These are phyloP conservation scores for Zaprionus africanus DNA, from an alignment of 1,140 invertebrate species.

Conservation along the genomic window DNA sequence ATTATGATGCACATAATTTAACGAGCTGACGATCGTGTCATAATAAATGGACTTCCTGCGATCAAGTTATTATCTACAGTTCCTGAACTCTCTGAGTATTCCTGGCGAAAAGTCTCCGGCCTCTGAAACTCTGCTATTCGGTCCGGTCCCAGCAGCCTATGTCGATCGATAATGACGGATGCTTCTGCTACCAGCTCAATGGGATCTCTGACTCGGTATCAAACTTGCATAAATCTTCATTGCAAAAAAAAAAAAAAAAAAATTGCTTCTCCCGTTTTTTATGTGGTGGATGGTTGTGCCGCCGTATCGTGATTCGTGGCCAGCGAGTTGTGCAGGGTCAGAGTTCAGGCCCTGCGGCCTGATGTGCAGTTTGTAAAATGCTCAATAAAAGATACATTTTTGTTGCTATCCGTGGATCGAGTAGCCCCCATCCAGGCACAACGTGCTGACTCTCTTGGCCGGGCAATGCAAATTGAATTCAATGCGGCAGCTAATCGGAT, in stretches of 20 bases:
- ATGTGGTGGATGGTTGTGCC: slow-evolving; percentile 23
- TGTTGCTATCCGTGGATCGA: slow-evolving; percentile 44
- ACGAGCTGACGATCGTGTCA: slow-evolving; percentile 67
- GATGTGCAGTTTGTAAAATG: slow-evolving; percentile 79
- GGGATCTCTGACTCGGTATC: slow-evolving; percentile 29
- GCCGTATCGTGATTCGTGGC: slow-evolving; percentile 59
- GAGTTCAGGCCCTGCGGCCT: slow-evolving; percentile 72
- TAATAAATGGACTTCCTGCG: slow-evolving; percentile 74
- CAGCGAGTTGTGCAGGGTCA: slow-evolving; percentile 59
- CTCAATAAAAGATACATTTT: slow-evolving; percentile 77
- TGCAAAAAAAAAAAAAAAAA: slow-evolving; percentile 11
- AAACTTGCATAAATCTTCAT: slow-evolving; percentile 71
- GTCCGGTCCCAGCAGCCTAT: slow-evolving; percentile 46
- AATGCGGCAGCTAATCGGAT: slow-evolving; percentile 24
- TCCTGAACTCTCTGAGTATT: slow-evolving; percentile 37
- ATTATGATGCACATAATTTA: slow-evolving; percentile 4
- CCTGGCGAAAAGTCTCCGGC: slow-evolving; percentile 1
- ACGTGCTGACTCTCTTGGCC: slow-evolving; percentile 46
- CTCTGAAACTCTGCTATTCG: slow-evolving; percentile 23
- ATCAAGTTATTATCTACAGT: slow-evolving; percentile 75
- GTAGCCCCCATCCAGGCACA: slow-evolving; percentile 33
- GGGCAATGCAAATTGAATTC: slow-evolving; percentile 46
- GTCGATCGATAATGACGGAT: slow-evolving; percentile 76
- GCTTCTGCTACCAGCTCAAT: slow-evolving; percentile 67
- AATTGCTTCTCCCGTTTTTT: slow-evolving; percentile 32